Evolutionary conservation across 1,140 invertebrate genomes (phyloP).

Genomic region (Panagrolaimus sp.): DNA sequence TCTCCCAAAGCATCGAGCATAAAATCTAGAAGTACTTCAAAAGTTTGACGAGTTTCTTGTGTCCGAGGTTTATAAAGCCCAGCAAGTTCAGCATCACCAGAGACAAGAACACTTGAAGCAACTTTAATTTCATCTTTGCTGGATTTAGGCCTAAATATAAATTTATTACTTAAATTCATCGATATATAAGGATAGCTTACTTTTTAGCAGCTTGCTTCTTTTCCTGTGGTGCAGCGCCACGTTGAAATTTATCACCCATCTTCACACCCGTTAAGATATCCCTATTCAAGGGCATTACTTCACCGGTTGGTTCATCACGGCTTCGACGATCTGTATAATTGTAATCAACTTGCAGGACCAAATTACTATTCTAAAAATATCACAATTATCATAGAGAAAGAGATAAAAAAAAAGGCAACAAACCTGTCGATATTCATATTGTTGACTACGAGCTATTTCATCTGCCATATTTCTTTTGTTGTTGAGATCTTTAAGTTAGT

Average conservation of each 20-base stretch:
- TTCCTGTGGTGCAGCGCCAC: slow-evolving; percentile 71
- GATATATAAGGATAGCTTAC: slow-evolving; percentile 62
- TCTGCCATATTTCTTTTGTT: slow-evolving; percentile 79
- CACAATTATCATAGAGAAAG: slow-evolving; percentile 24
- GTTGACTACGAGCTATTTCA: slow-evolving; percentile 88
- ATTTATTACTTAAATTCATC: not conserved
- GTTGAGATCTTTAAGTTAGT: not conserved
- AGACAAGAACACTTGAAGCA: not conserved
- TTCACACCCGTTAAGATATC: slow-evolving; percentile 81
- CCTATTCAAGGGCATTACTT: slow-evolving; percentile 81
- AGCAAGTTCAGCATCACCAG: slow-evolving; percentile 61
- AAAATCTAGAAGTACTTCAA: slow-evolving; percentile 88
- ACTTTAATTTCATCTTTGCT: slow-evolving; percentile 2
- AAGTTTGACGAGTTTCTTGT: slow-evolving; percentile 91
- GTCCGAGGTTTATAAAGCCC: slow-evolving; percentile 95
- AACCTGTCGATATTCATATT: slow-evolving; percentile 99
- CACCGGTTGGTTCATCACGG: slow-evolving; percentile 96
- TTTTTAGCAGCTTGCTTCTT: slow-evolving; percentile 84
- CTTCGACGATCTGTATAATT: slow-evolving; percentile 89
- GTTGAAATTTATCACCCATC: slow-evolving; percentile 89
- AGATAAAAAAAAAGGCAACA: slow-evolving; percentile 62
- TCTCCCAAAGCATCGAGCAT: slow-evolving; percentile 93
- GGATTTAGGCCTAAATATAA: not conserved
- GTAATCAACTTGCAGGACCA: slow-evolving; percentile 97
- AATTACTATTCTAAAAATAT: slow-evolving; percentile 93